Evolutionary conservation across 2,797 vertebrate species (phyloP), one percentile per base, ranked within the genome.

Genomic region (Brotula barbata): DNA sequence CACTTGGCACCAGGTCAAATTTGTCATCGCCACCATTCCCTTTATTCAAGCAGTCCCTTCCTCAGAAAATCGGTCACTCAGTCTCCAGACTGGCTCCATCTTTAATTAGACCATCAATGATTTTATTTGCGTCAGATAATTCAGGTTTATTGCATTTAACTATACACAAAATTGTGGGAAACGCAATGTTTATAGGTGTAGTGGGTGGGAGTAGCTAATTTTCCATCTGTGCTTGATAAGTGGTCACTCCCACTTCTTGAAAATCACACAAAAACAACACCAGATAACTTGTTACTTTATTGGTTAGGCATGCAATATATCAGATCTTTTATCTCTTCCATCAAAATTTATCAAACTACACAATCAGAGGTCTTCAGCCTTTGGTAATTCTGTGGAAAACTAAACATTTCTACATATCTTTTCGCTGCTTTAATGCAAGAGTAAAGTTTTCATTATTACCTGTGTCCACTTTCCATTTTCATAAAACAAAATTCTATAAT

Each of bases 1-100:
- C 50, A 49, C 23, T 42, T 64, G 80, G 80, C 75, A 77, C 82
- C 80, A 82, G 58, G 37, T 63, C 4, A 65, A 25, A 50, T 84
- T 78, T 67, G 55, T 71, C 41, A 19, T 15, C 52, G 40, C 68
- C 68, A 39, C 47, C 49, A 6, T 36, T 34, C 44, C 19, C 15
- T 48, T 62, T 21, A 49, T 56, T 66, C 47, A 55, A 68, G 73
- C 70, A 63, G 58, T 51, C 73, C 71, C 70, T 71, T 79, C 62
- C 60, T 66, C 62, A 54, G 82, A 64, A 84, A 86, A 78, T 80
- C 43, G 47, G 56, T 31, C 53, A 57, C 17, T 75, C 53, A 58
- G 33, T 23, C 41, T 68, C 36, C 43, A 78, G 36, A 71, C 65
- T 55, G 54, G 52, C 36, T 17, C 19, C 15, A 64, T 71, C 21